Evolutionary conservation across 2,113 vertebrate species (phyloP), one percentile per base, ranked within the genome.

Genomic region (Coptodon bakossiorum): DNA sequence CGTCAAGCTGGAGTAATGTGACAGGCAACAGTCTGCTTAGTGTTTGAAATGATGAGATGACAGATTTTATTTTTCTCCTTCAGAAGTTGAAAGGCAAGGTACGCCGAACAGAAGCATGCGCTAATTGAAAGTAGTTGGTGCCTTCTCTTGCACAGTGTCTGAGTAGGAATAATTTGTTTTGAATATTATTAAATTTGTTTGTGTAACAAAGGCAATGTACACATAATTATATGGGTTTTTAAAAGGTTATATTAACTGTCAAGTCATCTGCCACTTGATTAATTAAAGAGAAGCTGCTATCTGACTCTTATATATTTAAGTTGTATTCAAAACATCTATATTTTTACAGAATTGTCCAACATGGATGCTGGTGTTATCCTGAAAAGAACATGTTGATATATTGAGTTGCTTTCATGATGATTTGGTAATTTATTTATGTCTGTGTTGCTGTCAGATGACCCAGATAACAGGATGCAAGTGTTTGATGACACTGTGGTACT

Each of bases 401-500:
- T 5, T 54, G 14, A 3, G 48, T 13, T 73, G 19, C 5, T 45
- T n/a, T 50, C 3, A 43, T 56, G 29, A 63, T 54, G 3, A 19
- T 17, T 34, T 61, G 17, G 31, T 82, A 10, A 54, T 81, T 16
- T 83, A 31, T 52, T 34, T 31, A 31, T 52, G n/a, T 68, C 7
- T 36, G 7, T 82, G 8, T 88, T 84, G 17, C 17, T 82, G 17
- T 43, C 90, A 97, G 97, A 93, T 76, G 91, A 92, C 16, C 66
- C 87, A 19, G 45, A 31, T 31, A 50, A 8, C 0, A 78, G 16
- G 71, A 50, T 48, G 40, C 90, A 80, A 36, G 92, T 97, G 61
- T 68, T 92, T 14, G 93, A 95, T 14, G 91, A 97, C 71, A 97
- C 97, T 40, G 86, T 99, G 89, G 96, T 97, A 81, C 92, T 99